phyloP scores from a whole-genome alignment of 1,140 invertebrate genomes.

The Procambarus clarkii region DNA sequence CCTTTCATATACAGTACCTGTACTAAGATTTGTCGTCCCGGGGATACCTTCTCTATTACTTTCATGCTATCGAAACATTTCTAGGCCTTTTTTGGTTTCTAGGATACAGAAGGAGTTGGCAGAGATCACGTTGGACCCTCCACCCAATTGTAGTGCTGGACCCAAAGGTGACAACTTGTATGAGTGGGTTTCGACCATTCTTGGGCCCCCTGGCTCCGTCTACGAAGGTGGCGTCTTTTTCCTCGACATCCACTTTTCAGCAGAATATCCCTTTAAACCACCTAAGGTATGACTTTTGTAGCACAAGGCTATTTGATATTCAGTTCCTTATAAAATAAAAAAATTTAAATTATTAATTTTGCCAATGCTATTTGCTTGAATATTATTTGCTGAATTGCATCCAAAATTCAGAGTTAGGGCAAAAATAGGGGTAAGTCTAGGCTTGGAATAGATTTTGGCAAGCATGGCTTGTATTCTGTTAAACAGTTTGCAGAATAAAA shows the following conservation, averaged over 20 bases:
- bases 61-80: not conserved
- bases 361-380: too few relatives aligned
- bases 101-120: conserved; percentile 97
- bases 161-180: conserved; percentile 98
- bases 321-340: too few relatives aligned
- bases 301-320: not conserved
- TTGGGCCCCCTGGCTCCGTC: conserved; percentile 92
- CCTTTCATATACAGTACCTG: too few relatives aligned
- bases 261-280: conserved; percentile 98
- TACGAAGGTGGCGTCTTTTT: conserved; percentile 98
- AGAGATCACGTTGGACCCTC: conserved; percentile 97
- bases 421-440: too few relatives aligned
- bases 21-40: too few relatives aligned
- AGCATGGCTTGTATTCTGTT: too few relatives aligned
- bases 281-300: conserved; percentile 84
- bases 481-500: too few relatives aligned
- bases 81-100: not conserved
- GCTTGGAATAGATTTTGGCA: too few relatives aligned
- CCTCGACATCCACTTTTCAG: conserved; percentile 95
- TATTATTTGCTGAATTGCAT: too few relatives aligned
- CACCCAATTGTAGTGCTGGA: conserved; percentile 96
- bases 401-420: too few relatives aligned
- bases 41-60: too few relatives aligned
- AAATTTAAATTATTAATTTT: too few relatives aligned
- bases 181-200: conserved; percentile 98